A percentile compares a stretch with the other conserved stretches of the same genome.
These are phyloP conservation scores for Macrocentrus cingulum DNA, from an alignment of 1,140 invertebrate species.

Conservation along the genomic window DNA sequence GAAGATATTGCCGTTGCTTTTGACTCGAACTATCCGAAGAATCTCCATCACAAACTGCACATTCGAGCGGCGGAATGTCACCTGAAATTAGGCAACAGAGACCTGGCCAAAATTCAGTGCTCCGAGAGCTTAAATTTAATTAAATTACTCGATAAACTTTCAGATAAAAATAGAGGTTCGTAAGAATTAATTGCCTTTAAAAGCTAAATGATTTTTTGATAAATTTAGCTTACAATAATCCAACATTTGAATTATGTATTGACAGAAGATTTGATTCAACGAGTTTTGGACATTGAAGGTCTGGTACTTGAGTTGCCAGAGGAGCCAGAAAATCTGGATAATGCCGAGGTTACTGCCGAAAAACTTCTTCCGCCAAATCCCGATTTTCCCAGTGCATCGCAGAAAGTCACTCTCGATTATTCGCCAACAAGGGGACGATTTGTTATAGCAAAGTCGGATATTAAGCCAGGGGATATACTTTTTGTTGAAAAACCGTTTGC, in stretches of 20 bases:
- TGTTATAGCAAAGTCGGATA: constrained; percentile 59
- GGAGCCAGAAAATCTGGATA: constrained; percentile 1
- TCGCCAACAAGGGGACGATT: constrained; percentile 57
- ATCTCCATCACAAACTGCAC: constrained; percentile 50
- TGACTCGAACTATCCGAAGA: constrained; percentile 45
- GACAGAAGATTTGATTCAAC: too few species aligned
- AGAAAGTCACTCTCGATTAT: constrained; percentile 40
- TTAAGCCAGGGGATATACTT: constrained; percentile 66
- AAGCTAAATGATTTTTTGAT: too few species aligned
- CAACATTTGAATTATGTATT: too few species aligned
- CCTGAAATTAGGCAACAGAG: constrained; percentile 39
- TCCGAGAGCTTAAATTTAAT: constrained; percentile 35
- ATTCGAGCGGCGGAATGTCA: constrained; percentile 42
- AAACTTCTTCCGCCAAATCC: constrained; percentile 40
- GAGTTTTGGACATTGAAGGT: background rate
- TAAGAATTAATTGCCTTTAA: too few species aligned
- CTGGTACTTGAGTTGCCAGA: constrained; percentile 4
- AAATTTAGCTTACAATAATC: too few species aligned
- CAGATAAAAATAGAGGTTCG: constrained; percentile 3
- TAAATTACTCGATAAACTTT: constrained; percentile 23
- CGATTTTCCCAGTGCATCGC: constrained; percentile 45
- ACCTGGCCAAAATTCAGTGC: constrained; percentile 39
- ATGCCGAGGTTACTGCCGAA: constrained; percentile 6
- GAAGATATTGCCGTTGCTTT: constrained; percentile 51
- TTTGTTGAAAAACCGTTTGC: constrained; percentile 73